phyloP scores from a whole-genome alignment of 2,797 vertebrate genomes.

The Coregonus ussuriensis region DNA sequence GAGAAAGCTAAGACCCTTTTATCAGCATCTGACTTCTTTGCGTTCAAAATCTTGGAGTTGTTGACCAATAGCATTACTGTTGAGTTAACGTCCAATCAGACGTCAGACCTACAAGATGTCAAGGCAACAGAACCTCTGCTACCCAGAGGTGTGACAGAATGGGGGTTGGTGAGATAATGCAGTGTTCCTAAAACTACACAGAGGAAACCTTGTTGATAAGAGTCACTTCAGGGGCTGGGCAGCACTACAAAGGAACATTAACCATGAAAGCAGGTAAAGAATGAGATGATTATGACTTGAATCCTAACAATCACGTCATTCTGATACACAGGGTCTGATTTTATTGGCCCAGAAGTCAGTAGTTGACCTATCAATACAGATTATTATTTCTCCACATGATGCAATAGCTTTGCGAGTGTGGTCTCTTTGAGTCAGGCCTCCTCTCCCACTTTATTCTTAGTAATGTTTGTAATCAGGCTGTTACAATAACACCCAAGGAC shows the following conservation, averaged over 20 bases:
- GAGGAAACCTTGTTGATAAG: no score
- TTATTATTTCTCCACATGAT: conserved; percentile 7
- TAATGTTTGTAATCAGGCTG: neutral
- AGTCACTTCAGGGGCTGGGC: no score
- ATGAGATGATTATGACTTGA: conserved; percentile 1
- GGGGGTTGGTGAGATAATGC: no score
- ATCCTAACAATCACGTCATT: conserved; percentile 8
- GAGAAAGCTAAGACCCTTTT: no score
- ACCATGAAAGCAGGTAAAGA: conserved; percentile 9
- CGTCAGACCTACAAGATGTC: no score
- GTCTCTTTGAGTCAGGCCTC: conserved; percentile 2
- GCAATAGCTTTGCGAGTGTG: neutral
- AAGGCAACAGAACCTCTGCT: no score
- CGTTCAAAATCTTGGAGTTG: no score
- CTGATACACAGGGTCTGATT: conserved; percentile 8
- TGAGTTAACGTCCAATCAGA: no score
- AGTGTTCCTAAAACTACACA: no score
- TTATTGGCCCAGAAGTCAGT: conserved; percentile 14
- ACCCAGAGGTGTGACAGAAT: no score
- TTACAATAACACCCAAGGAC: conserved; percentile 5
- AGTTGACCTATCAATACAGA: conserved; percentile 6
- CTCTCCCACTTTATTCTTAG: neutral
- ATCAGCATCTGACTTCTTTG: no score
- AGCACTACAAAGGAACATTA: neutral
- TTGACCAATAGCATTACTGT: no score